phyloP scores from a whole-genome alignment of 2,797 vertebrate species.

The Dicrostonyx torquatus region DNA sequence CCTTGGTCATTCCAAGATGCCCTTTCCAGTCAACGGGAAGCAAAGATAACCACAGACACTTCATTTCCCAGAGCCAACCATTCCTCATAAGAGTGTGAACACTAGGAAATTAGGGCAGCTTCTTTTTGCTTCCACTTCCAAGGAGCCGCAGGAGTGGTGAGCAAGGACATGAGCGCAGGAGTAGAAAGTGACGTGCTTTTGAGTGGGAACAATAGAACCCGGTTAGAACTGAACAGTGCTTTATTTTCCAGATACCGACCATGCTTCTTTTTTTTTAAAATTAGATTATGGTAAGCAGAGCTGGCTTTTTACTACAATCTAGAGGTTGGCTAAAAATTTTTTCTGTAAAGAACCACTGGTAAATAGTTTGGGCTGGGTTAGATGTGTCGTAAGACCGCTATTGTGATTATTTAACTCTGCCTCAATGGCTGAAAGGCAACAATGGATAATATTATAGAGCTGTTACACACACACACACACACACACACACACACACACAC shows the following conservation, averaged over 20 bases:
- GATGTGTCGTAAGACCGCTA: background rate
- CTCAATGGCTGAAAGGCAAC: background rate
- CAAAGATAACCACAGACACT: background rate
- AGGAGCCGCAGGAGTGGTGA: background rate
- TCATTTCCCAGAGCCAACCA: background rate
- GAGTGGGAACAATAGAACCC: constrained; percentile 1
- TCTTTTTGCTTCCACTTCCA: background rate
- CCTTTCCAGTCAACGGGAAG: background rate
- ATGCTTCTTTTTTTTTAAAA: background rate
- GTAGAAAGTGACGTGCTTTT: background rate
- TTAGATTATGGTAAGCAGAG: background rate
- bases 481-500: too few species aligned
- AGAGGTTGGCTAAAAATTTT: background rate
- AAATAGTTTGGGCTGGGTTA: constrained; percentile 13
- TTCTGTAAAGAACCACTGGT: background rate
- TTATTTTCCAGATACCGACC: constrained; percentile 19
- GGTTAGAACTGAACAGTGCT: constrained; percentile 34
- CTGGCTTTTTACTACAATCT: background rate
- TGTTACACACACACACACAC: background rate
- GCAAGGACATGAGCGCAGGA: background rate
- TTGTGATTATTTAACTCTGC: background rate
- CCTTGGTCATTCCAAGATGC: background rate
- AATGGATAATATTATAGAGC: background rate
- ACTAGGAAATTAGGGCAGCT: background rate
- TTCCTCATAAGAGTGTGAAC: background rate